These are phyloP conservation scores for Cydia fagiglandana DNA, from an alignment of 1,140 invertebrate species.

Conservation along the genomic window DNA sequence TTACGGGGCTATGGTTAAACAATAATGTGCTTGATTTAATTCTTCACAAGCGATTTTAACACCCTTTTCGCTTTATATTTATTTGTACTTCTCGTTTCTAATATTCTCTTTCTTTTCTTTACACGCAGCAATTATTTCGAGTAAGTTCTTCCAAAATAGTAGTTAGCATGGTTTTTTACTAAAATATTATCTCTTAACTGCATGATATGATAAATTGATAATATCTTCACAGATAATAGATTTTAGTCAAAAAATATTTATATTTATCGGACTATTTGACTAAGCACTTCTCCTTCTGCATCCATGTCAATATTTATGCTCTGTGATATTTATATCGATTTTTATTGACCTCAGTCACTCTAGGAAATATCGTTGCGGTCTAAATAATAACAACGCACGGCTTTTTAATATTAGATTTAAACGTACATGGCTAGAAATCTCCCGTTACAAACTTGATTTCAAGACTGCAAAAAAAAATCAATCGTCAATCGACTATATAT, in stretches of 20 bases:
- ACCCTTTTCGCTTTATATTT: conserved; percentile 23
- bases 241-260: too few species aligned
- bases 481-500: too few species aligned
- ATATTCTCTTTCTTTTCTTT: conserved; percentile 51
- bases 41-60: not conserved
- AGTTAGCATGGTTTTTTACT: conserved; percentile 36
- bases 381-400: not conserved
- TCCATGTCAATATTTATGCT: too few species aligned
- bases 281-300: too few species aligned
- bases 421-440: too few species aligned
- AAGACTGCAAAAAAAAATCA: too few species aligned
- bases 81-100: conserved; percentile 8
- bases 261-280: too few species aligned
- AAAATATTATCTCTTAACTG: conserved; percentile 27
- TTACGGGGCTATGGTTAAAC: not conserved
- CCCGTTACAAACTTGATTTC: too few species aligned
- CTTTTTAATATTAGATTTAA: not conserved
- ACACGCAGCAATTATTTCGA: conserved; percentile 73
- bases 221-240: not conserved
- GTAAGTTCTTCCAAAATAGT: conserved; percentile 60
- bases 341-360: too few species aligned
- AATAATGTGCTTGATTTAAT: not conserved
- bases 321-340: too few species aligned
- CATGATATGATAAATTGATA: conserved; percentile 1
- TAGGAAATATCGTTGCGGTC: too few species aligned